Evolutionary conservation across 2,113 vertebrate genomes (phyloP).

Genomic region (Pan paniscus): DNA sequence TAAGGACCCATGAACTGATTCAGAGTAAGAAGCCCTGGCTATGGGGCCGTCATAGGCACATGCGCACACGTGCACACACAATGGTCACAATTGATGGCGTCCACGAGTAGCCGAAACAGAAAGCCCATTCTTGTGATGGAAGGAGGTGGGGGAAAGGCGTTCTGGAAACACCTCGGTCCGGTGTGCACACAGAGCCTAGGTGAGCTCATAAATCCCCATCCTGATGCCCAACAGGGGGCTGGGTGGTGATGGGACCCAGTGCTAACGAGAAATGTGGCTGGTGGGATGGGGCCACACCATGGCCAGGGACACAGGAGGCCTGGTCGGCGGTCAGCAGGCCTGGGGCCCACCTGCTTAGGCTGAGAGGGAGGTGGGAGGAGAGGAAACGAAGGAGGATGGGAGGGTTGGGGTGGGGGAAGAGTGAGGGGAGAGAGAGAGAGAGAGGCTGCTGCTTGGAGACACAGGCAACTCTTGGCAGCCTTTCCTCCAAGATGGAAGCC

Average conservation of each 20-base stretch:
- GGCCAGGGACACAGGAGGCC: not conserved
- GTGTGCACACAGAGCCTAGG: slow-evolving; percentile 70
- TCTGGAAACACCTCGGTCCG: slow-evolving; percentile 79
- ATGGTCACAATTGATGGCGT: slow-evolving; percentile 65
- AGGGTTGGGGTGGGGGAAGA: rapidly evolving
- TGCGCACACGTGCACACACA: not conserved
- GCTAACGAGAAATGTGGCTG: slow-evolving; percentile 72
- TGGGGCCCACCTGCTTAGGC: not conserved
- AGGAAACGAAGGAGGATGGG: rapidly evolving
- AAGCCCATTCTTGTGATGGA: slow-evolving; percentile 78
- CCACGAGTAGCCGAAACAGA: slow-evolving; percentile 76
- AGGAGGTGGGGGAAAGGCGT: slow-evolving; percentile 63
- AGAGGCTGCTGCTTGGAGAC: not conserved
- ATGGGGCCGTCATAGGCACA: slow-evolving; percentile 23
- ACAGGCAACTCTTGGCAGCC: not conserved
- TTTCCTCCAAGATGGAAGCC: not conserved
- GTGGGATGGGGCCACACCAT: slow-evolving; percentile 41
- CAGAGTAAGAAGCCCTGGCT: slow-evolving; percentile 68
- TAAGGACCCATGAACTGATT: slow-evolving; percentile 72
- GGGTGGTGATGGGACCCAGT: slow-evolving; percentile 71
- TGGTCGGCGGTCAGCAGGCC: not conserved
- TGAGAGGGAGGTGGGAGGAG: not conserved
- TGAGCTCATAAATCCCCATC: slow-evolving; percentile 78
- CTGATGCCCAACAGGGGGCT: slow-evolving; percentile 74
- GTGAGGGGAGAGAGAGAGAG: no score